A percentile compares a stretch with the other conserved stretches of the same genome.
phyloP scores from a whole-genome alignment of 2,113 vertebrate species.

The Blennius ocellaris region DNA sequence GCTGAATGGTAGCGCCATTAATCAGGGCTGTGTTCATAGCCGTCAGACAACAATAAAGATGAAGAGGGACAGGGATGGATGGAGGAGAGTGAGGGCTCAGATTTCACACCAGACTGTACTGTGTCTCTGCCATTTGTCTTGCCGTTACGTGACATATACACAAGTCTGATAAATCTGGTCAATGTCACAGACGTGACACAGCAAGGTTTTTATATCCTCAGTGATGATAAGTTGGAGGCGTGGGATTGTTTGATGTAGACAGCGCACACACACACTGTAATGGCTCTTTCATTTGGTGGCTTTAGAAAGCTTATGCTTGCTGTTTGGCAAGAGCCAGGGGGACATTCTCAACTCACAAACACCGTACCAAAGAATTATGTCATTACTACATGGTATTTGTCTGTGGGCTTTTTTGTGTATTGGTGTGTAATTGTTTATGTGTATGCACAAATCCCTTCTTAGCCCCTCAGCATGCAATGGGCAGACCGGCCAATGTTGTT shows the following conservation, averaged over 20 bases:
- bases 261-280: slow-evolving; percentile 14
- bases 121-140: slow-evolving; percentile 2
- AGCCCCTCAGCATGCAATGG: slow-evolving; percentile 12
- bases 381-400: slow-evolving; percentile 28
- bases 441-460: slow-evolving; percentile 25
- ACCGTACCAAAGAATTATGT: slow-evolving; percentile 31
- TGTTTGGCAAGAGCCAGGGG: slow-evolving; percentile 49
- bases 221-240: slow-evolving; percentile 14
- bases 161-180: slow-evolving; percentile 10
- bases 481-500: slow-evolving; percentile 62
- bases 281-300: slow-evolving; percentile 22
- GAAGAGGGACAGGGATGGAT: background rate
- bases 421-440: slow-evolving; percentile 34
- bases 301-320: slow-evolving; percentile 32
- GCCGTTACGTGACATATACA: slow-evolving; percentile 2
- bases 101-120: slow-evolving; percentile 26
- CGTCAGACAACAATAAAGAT: slow-evolving; percentile 40
- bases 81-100: slow-evolving; percentile 12
- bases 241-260: background rate
- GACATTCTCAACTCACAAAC: slow-evolving; percentile 29
- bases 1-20: slow-evolving; percentile 32
- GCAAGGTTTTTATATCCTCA: slow-evolving; percentile 13
- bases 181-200: slow-evolving; percentile 29
- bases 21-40: slow-evolving; percentile 25
- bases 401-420: slow-evolving; percentile 10